Conservation (phyloP, 2,888 invertebrate species). For the Eudemis profundana region DNA sequence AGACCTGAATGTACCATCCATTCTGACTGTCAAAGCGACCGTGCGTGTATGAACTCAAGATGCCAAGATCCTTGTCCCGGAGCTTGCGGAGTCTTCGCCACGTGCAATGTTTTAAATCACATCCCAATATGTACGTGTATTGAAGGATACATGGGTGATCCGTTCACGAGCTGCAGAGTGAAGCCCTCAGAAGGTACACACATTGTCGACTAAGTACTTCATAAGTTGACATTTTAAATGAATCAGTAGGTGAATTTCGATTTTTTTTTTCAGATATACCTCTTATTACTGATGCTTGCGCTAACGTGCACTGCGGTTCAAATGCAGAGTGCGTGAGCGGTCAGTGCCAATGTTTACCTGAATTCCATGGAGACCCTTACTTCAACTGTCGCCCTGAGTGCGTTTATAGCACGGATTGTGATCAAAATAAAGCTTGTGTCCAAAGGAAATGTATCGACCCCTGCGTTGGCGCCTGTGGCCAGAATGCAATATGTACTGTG, state of each 20-base stretch:
- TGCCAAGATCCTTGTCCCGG: conserved; percentile 93
- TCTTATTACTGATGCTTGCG: conserved; percentile 86
- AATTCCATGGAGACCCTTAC: conserved; percentile 91
- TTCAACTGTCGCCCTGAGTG: conserved; percentile 92
- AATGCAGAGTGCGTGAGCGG: conserved; percentile 88
- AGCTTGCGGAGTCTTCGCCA: conserved; percentile 88
- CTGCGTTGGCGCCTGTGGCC: conserved; percentile 89
- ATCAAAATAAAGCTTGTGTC: conserved; percentile 88
- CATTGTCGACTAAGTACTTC: not conserved
- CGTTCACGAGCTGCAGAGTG: conserved; percentile 86
- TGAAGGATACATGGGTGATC: conserved; percentile 90
- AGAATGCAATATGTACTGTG: conserved; percentile 85
- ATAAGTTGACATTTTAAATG: no score
- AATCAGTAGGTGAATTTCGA: no score
- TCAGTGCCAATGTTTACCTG: conserved; percentile 89
- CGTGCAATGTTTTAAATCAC: conserved; percentile 89
- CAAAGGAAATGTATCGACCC: conserved; percentile 91
- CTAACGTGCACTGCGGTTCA: conserved; percentile 88
- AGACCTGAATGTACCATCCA: conserved; percentile 89
- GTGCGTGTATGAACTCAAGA: conserved; percentile 90
- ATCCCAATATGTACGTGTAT: conserved; percentile 91
- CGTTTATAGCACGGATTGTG: conserved; percentile 90
- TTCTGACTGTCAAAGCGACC: conserved; percentile 90
- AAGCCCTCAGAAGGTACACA: conserved; percentile 83
- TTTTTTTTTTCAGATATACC: conserved; percentile 66